phyloP scores from a whole-genome alignment of 1,140 invertebrate genomes.

The Globodera rostochiensis region DNA sequence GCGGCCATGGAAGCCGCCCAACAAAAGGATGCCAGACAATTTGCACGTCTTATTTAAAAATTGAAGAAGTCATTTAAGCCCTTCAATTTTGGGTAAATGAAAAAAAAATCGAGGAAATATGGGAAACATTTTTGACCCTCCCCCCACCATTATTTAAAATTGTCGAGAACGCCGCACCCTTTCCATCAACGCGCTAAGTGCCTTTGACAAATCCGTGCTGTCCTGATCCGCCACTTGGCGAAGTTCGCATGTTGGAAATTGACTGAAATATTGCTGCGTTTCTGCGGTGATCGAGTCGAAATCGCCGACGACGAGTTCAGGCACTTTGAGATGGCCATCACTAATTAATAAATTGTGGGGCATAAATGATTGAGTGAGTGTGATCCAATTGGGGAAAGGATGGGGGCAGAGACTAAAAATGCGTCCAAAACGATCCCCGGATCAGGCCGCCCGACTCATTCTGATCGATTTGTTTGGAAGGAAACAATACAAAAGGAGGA shows the following conservation, averaged over 20 bases:
- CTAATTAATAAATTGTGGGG: no score
- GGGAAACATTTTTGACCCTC: neutral
- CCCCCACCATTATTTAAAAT: neutral
- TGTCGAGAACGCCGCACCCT: neutral
- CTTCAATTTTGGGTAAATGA: no score
- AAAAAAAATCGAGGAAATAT: neutral
- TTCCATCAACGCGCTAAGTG: slow-evolving; percentile 16
- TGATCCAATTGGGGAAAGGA: no score
- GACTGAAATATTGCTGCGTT: slow-evolving; percentile 22
- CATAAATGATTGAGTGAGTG: no score
- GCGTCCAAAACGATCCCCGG: no score
- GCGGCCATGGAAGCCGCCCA: slow-evolving; percentile 35
- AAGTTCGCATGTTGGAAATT: neutral
- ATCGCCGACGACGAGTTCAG: slow-evolving; percentile 32
- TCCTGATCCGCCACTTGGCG: slow-evolving; percentile 28
- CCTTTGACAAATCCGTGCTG: slow-evolving; percentile 38
- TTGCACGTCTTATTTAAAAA: neutral
- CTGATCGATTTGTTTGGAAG: no score
- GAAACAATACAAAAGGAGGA: no score
- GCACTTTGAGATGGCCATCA: neutral
- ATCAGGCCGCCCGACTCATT: no score
- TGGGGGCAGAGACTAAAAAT: no score
- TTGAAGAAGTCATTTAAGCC: no score
- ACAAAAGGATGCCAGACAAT: slow-evolving; percentile 5
- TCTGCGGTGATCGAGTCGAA: slow-evolving; percentile 33